Evolutionary conservation across 2,797 vertebrate genomes (phyloP), one percentile per base, ranked within the genome.

Genomic region (Coccyzus lansbergi): DNA sequence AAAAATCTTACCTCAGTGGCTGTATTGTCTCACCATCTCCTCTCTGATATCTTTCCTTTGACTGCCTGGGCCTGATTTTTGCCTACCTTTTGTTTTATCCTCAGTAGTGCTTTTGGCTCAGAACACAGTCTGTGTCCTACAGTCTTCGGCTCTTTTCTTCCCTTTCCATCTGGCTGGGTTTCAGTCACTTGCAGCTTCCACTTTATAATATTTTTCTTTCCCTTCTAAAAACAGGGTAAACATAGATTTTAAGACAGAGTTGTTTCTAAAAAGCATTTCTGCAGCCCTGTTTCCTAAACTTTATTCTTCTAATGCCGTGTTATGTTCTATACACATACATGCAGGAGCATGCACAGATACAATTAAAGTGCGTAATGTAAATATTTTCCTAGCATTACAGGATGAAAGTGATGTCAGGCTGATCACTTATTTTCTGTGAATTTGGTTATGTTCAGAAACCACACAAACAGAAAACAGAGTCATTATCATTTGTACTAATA

Each of bases 351-450:
- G 56, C 48, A 79, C 40, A 52, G 40, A 24, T 31, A 83, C 52
- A 92, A 78, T 52, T 21, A 25, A 93, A 94, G 81, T 26, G 15
- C 22, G 86, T 75, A 88, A 87, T 26, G 36, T n/a, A 77, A 90
- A 72, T 11, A 70, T 88, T 92, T 81, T 70, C 52, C 60, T 53
- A 40, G 8, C 26, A 29, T 71, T 77, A 86, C 67, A 90, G 46
- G 20, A 65, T 77, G 38, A 84, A 91, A 83, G 40, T 15, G 26
- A 76, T 65, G 65, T 78, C 51, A 82, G 17, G 16, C 26, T 82
- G 77, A 59, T 40, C 48, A 51, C 20, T 65, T 86, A 44, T 81
- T 84, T 88, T 93, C 56, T 88, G 19, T 83, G 24, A 79, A 70
- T 76, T 78, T 63, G 51, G 29, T 78, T 92, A 44, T 72, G 51